phyloP scores from a whole-genome alignment of 2,113 vertebrate genomes.

The Scortum barcoo region DNA sequence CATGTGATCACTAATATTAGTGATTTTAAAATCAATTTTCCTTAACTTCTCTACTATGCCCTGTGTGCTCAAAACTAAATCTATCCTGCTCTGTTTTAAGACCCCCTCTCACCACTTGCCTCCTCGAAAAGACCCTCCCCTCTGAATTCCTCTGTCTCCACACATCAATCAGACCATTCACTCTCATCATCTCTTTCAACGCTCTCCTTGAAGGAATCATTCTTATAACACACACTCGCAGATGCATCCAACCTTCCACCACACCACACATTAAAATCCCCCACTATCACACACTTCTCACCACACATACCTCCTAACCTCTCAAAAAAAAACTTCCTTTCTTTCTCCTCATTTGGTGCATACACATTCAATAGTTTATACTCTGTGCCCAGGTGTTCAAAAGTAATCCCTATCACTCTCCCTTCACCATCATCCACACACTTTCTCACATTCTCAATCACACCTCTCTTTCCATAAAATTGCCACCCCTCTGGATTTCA shows the following conservation, averaged over 20 bases:
- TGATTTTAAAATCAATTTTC: background rate
- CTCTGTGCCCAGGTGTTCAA: background rate
- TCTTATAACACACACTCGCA: background rate
- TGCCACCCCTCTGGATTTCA: no score
- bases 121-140: background rate
- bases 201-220: background rate
- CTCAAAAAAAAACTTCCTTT: no score
- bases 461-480: no score
- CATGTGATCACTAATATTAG: background rate
- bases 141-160: background rate
- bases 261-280: slow-evolving; percentile 14
- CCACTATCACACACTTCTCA: no score
- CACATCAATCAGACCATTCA: background rate
- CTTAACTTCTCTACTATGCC: background rate
- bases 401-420: background rate
- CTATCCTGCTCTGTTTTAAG: background rate
- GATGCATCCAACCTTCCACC: background rate
- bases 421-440: background rate
- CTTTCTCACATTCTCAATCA: no score
- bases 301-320: no score
- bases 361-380: background rate
- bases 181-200: background rate
- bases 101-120: background rate
- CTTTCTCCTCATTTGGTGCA: no score
- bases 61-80: background rate